Conservation (phyloP, 2,797 vertebrate species). For the Sparus aurata region DNA sequence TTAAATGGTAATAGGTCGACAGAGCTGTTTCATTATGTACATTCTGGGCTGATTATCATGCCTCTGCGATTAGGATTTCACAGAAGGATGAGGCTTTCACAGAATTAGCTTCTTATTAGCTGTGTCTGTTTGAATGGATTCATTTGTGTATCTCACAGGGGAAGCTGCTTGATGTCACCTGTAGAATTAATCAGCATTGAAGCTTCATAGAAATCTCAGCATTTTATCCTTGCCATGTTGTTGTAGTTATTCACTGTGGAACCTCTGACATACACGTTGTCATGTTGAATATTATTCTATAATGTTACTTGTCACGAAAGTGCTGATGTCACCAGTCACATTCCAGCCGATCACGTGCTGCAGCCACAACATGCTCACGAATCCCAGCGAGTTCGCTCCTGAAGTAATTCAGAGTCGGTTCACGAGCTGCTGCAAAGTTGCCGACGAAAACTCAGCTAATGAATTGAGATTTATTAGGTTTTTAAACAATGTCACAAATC, state of each 20-base stretch:
- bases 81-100: slow-evolving; percentile 3
- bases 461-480: too few species aligned
- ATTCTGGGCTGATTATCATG: slow-evolving; percentile 16
- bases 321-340: neutral
- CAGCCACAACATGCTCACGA: neutral
- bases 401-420: neutral
- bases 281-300: neutral
- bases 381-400: neutral
- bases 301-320: neutral
- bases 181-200: neutral
- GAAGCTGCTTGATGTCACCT: neutral
- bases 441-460: too few species aligned
- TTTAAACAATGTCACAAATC: neutral
- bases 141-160: slow-evolving; percentile 5
- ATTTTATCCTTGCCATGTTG: neutral
- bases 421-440: neutral
- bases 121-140: slow-evolving; percentile 11
- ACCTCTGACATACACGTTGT: neutral
- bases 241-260: neutral
- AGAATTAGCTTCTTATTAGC: slow-evolving; percentile 1
- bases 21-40: slow-evolving; percentile 14
- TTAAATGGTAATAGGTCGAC: slow-evolving; percentile 34
- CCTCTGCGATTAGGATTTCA: slow-evolving; percentile 5
- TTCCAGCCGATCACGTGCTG: neutral
- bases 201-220: neutral